These are phyloP conservation scores for Campoletis sonorensis DNA, from an alignment of 1,140 invertebrate genomes.

Conservation along the genomic window DNA sequence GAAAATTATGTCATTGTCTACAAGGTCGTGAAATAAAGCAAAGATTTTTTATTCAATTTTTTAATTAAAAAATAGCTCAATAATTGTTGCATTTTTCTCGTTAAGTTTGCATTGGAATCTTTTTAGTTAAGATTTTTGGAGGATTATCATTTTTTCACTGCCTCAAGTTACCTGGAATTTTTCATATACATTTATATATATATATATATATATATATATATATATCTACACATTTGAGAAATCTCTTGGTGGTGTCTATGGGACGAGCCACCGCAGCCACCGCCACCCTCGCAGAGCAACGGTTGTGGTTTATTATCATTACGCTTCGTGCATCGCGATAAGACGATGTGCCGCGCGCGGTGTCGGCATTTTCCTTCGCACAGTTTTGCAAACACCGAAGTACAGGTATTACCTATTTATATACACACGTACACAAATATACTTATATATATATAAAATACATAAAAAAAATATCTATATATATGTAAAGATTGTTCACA, in stretches of 20 bases:
- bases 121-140: too few relatives aligned
- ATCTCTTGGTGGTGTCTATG: constrained; percentile 39
- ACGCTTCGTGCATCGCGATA: constrained; percentile 52
- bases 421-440: not conserved
- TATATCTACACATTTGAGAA: constrained; percentile 7
- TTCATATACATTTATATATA: not conserved
- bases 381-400: constrained; percentile 8
- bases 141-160: not conserved
- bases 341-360: constrained; percentile 28
- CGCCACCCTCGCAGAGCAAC: constrained; percentile 34
- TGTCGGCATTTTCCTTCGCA: constrained; percentile 41
- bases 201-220: not conserved
- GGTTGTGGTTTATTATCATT: constrained; percentile 52
- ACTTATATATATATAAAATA: constrained; percentile 10
- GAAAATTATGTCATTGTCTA: too few relatives aligned
- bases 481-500: constrained; percentile 15
- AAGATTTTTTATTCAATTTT: too few relatives aligned
- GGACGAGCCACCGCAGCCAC: not conserved
- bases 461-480: too few relatives aligned
- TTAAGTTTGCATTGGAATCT: too few relatives aligned
- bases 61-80: too few relatives aligned
- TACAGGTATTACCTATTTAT: constrained; percentile 12
- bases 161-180: not conserved
- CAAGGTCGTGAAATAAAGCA: too few relatives aligned
- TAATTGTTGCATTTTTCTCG: too few relatives aligned